Base-by-base conservation (phyloP, 1,140 invertebrate genomes). In the Hetaerina americana region DNA sequence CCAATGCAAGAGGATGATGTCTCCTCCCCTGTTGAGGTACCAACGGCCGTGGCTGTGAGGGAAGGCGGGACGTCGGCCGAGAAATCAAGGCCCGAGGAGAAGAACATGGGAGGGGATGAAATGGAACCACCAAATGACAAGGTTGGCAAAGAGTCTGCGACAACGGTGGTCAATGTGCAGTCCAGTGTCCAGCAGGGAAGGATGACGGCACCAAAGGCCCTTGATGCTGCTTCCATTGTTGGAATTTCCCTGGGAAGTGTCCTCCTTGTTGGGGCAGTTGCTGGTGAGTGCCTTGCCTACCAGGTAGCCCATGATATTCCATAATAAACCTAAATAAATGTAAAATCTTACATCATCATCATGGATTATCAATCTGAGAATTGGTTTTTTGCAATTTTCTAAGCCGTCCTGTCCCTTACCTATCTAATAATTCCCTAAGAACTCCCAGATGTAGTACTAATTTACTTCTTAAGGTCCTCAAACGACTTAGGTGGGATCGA, bases 211-310 rank as follows among this genome's bases (percentile, higher is more conserved):
- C 24, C 26, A 27, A 26, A 27, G 8, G 22, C 26, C 28, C 26
- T 69, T 8, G 28, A 69, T 69, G 28, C 68, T 27, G 68, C 68
- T 1, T 69, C 68, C 12, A 69, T 69, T 5, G 26, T 69, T 1
- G 68, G 68, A n/a, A 69, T 69, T 28, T 27, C 68, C 26, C 26
- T 69, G 26, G 68, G 68, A 27, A 69, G 26, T 26, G 26, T 69
- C 8, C 26, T 28, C 18, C 28, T 69, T 25, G 68, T 28, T 12
- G 68, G 26, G 5, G 26, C 28, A 69, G 26, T 69, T 5, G 68
- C 26, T 69, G 40, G 40, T 57, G 40, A 57, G 40, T 57, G n/a
- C n/a, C n/a, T n/a, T n/a, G n/a, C n/a, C n/a, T n/a, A n/a, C n/a
- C n/a, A n/a, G n/a, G n/a, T n/a, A n/a, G n/a, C n/a, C n/a, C n/a